Conservation (phyloP, 2,888 invertebrate species). For the Xylota sylvarum region DNA sequence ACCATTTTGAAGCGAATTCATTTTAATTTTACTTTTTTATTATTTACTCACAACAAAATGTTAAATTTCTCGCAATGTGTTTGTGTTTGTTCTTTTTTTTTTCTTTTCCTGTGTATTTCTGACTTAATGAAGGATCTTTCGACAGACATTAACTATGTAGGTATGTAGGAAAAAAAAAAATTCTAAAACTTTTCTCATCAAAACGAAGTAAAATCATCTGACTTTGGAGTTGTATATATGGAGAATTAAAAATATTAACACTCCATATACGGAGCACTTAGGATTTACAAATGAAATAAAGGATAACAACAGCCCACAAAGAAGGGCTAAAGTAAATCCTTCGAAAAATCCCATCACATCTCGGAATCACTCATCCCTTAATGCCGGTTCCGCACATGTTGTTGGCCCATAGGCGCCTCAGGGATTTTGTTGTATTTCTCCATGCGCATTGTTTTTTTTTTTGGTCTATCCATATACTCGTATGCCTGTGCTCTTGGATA, state of each 20-base stretch:
- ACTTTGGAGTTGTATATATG: constrained; percentile 7
- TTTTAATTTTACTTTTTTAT: constrained; percentile 16
- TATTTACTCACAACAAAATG: constrained; percentile 2
- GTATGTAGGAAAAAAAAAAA: not conserved
- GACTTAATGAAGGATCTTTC: constrained; percentile 1
- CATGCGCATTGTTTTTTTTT: constrained; percentile 29
- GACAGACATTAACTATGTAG: not conserved
- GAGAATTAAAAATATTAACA: constrained; percentile 55
- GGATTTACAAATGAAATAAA: constrained; percentile 48
- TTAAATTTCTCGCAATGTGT: not conserved
- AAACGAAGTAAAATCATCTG: not conserved
- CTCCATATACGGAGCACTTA: constrained; percentile 16
- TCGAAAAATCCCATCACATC: constrained; percentile 41
- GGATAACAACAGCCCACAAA: constrained; percentile 24
- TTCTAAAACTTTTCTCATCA: constrained; percentile 30
- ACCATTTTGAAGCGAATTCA: not conserved
- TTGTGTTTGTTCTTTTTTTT: constrained; percentile 5
- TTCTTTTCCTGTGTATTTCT: constrained; percentile 1
- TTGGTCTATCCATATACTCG: not conserved
- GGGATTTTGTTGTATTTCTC: constrained; percentile 18
- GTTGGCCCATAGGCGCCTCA: constrained; percentile 11
- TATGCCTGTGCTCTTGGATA: constrained; percentile 11
- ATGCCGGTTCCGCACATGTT: constrained; percentile 35
- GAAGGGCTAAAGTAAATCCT: constrained; percentile 29
- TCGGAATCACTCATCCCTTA: constrained; percentile 35